These are phyloP conservation scores for Carcinoscorpius rotundicauda DNA, from an alignment of 1,140 invertebrate species.

Conservation along the genomic window DNA sequence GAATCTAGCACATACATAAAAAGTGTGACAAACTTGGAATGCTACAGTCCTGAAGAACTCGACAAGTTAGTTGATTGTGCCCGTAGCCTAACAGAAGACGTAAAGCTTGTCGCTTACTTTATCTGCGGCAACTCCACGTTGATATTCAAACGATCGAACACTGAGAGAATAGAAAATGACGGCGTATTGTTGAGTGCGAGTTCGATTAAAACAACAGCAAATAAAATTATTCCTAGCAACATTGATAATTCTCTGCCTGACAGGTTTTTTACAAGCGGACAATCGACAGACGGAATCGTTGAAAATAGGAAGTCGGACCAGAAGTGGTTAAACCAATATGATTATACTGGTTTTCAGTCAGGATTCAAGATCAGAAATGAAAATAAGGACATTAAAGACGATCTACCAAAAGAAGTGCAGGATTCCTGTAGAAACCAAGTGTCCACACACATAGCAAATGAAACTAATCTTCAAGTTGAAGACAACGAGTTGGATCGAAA, in stretches of 20 bases:
- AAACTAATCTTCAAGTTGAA: too few species aligned
- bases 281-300: too few species aligned
- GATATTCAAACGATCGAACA: conserved; percentile 45
- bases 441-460: too few species aligned
- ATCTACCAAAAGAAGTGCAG: conserved; percentile 51
- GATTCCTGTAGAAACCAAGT: neutral
- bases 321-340: conserved; percentile 57
- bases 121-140: conserved; percentile 77
- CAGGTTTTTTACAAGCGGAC: too few species aligned
- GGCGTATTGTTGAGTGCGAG: conserved; percentile 14
- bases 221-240: conserved; percentile 11
- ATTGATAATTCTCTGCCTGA: too few species aligned
- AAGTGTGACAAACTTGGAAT: conserved; percentile 39
- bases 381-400: conserved; percentile 53
- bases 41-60: conserved; percentile 50
- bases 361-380: conserved; percentile 54
- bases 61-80: conserved; percentile 74
- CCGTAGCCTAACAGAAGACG: conserved; percentile 74
- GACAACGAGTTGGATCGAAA: conserved; percentile 47
- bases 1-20: conserved; percentile 62
- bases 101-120: conserved; percentile 71
- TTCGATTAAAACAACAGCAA: conserved; percentile 18
- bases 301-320: too few species aligned
- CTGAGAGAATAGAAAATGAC: conserved; percentile 24
- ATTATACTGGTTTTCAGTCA: conserved; percentile 78